Base-by-base conservation (phyloP, 2,113 vertebrate species). In the Pygoscelis adeliae region DNA sequence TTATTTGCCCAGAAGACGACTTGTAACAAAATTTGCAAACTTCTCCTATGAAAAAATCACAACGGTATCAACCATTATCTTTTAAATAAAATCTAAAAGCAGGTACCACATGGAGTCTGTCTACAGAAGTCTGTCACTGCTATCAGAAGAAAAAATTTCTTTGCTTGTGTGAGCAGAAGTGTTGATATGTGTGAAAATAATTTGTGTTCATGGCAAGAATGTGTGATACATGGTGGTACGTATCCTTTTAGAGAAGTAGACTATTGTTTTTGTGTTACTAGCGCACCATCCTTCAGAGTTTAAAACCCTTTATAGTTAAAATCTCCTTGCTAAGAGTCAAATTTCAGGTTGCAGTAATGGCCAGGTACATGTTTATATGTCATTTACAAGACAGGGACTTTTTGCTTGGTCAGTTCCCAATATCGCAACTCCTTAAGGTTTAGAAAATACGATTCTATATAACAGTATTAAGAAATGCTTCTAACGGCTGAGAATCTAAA, bases 1-100 rank as follows among this genome's bases (percentile, higher is more conserved):
- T 50, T 94, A 98, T 98, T 98, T 96, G 50, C 92, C 97, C 96
- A 79, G 40, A 13, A 21, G 8, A 71, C 49, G 13, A 95, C 10
- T 23, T 15, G 56, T 86, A n/a, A n/a, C 42, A 47, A 91, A 82
- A 83, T 46, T 70, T n/a, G 34, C 61, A 55, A 36, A 47, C 10
- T 11, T 29, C 52, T 65, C 52, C 44, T 26, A 59, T 25, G 34
- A 50, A 14, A 85, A 62, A 36, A 66, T 42, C 12, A 13, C 38
- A 74, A 13, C 0, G 2, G 8, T 13, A 36, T 26, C 83, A 84
- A 40, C 34, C 27, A 7, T 42, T 59, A 14, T 20, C 29, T 84
- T 62, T n/a, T 61, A 87, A 59, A 55, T 16, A 47, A 63, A 66
- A 61, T 29, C 22, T 25, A 63, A 61, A 65, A 66, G 12, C 74